Evolutionary conservation across 2,797 vertebrate species (phyloP).

Genomic region (Acrocephalus scirpaceus): DNA sequence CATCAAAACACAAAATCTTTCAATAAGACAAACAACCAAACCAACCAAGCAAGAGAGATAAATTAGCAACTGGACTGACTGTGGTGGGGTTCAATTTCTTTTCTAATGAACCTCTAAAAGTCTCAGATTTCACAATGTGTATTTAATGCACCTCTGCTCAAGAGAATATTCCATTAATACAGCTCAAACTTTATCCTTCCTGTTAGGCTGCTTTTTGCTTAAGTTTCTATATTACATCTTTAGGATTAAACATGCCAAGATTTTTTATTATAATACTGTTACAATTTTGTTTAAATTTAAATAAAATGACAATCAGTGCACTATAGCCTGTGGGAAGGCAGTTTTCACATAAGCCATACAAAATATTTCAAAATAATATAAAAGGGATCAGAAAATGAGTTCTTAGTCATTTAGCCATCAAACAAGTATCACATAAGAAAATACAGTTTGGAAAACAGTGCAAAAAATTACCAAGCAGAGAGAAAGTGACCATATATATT

Average conservation of each 20-base stretch:
- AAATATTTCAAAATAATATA: not conserved
- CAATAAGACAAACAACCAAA: not conserved
- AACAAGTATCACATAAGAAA: not conserved
- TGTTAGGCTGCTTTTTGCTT: not conserved
- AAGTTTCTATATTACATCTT: not conserved
- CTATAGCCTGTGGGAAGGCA: not conserved
- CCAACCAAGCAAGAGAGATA: not conserved
- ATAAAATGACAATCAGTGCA: not conserved
- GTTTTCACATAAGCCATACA: not conserved
- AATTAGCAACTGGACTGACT: not conserved
- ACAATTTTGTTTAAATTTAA: not conserved
- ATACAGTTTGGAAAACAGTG: not conserved
- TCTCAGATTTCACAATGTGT: not conserved
- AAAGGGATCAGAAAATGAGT: not conserved
- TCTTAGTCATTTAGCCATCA: not conserved
- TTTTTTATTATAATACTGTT: not conserved
- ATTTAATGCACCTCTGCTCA: not conserved
- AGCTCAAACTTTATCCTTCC: not conserved
- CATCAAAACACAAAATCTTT: not conserved
- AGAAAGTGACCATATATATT: not conserved
- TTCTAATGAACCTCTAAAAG: not conserved
- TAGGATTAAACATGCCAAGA: not conserved
- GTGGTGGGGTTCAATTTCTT: not conserved
- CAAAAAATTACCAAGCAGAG: not conserved
- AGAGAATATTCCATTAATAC: not conserved